A percentile compares a stretch with the other conserved stretches of the same genome.
Conservation (phyloP, 2,888 invertebrate species). For the Deilephila porcellus region DNA sequence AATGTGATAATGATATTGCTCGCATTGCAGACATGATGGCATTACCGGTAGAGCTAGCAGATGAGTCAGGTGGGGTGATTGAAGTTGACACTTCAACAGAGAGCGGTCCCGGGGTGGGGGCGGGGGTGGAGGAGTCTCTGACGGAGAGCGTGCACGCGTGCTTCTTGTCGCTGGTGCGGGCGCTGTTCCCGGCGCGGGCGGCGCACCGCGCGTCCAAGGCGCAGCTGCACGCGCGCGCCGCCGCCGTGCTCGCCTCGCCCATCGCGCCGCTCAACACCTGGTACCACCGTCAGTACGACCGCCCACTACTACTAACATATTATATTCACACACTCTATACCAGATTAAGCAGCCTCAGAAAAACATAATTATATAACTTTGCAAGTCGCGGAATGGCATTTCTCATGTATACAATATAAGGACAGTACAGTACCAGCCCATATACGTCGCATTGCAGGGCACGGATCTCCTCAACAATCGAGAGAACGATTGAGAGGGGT, state of each 20-base stretch:
- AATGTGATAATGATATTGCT: conserved; percentile 8
- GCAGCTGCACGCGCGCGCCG: conserved; percentile 89
- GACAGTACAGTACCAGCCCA: too few species aligned
- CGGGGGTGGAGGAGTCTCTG: conserved; percentile 73
- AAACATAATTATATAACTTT: too few species aligned
- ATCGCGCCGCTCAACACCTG: conserved; percentile 93
- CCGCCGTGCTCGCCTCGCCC: conserved; percentile 91
- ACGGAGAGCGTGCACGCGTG: conserved; percentile 93
- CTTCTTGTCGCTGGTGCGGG: conserved; percentile 94
- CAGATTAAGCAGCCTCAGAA: too few species aligned
- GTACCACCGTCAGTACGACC: conserved; percentile 63
- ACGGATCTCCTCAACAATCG: too few species aligned
- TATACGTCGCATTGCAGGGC: too few species aligned
- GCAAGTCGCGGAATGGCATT: too few species aligned
- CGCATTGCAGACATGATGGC: conserved; percentile 88
- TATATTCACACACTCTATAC: too few species aligned
- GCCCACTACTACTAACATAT: not conserved
- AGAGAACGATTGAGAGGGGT: too few species aligned
- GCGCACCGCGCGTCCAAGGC: conserved; percentile 93
- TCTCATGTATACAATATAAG: too few species aligned
- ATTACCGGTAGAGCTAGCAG: conserved; percentile 89
- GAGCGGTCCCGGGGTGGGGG: conserved; percentile 31
- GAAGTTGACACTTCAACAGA: conserved; percentile 61
- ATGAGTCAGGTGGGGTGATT: conserved; percentile 76
- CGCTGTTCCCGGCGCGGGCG: conserved; percentile 93